These are phyloP conservation scores for Austrofundulus limnaeus DNA, from an alignment of 2,113 vertebrate genomes.

Conservation along the genomic window DNA sequence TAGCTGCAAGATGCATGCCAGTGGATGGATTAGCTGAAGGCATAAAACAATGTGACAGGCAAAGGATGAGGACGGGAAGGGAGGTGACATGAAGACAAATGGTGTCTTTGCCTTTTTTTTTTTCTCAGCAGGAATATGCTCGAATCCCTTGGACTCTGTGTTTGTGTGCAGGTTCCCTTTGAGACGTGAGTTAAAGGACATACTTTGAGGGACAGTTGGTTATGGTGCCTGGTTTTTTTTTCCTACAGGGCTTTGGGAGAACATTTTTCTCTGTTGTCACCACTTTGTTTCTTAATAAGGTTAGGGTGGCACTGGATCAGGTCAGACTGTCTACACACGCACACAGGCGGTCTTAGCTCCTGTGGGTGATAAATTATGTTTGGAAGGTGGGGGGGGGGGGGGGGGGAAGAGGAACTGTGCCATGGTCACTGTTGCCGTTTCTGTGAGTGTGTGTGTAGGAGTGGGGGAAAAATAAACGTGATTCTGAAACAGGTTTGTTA, in stretches of 20 bases:
- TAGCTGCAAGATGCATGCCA: constrained; percentile 13
- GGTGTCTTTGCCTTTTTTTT: constrained; percentile 26
- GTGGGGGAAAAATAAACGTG: constrained; percentile 59
- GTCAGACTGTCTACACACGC: constrained; percentile 31
- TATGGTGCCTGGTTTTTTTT: constrained; percentile 40
- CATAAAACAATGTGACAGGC: constrained; percentile 22
- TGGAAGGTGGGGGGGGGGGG: too few species aligned
- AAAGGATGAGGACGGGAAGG: constrained; percentile 4
- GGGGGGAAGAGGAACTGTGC: constrained; percentile 45
- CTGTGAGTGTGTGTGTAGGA: constrained; percentile 38
- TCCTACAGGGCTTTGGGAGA: constrained; percentile 32
- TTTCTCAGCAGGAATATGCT: constrained; percentile 28
- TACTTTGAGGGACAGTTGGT: constrained; percentile 20
- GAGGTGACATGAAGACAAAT: constrained; percentile 37
- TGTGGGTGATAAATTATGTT: constrained; percentile 74
- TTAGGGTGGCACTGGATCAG: constrained; percentile 59
- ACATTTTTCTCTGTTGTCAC: constrained; percentile 57
- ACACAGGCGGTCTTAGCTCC: constrained; percentile 44
- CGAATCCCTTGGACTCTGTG: constrained; percentile 13
- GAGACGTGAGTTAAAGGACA: constrained; percentile 28
- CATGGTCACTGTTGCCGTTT: constrained; percentile 57
- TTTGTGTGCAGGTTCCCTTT: constrained; percentile 13
- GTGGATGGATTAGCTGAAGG: constrained; percentile 32
- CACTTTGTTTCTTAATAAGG: constrained; percentile 68
- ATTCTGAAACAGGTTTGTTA: constrained; percentile 48